A percentile compares a stretch with the other conserved stretches of the same genome.
Conservation (phyloP, 53 echinoderm and acorn worm genomes). For the Holothuria leucospilota region DNA sequence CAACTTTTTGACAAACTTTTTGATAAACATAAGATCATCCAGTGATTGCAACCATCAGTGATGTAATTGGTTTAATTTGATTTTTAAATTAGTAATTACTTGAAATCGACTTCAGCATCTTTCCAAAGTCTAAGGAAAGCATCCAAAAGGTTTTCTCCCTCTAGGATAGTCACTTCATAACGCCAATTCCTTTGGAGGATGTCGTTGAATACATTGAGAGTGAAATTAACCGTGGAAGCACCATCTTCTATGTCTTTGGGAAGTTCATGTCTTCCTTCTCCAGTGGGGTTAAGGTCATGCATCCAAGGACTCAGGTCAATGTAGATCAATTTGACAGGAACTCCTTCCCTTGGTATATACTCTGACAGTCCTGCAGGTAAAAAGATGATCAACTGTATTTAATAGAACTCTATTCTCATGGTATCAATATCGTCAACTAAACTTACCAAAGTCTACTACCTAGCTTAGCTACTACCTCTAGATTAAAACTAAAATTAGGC, state of each 20-base stretch:
- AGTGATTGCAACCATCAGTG: too few relatives aligned
- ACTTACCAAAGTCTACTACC: too few relatives aligned
- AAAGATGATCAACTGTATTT: not conserved
- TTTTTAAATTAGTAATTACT: not conserved
- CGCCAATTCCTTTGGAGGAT: not conserved
- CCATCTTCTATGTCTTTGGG: conserved; percentile 2
- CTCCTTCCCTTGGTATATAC: not conserved
- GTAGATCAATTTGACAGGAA: not conserved
- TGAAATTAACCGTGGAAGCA: conserved; percentile 14
- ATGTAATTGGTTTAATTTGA: too few relatives aligned
- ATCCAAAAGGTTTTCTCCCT: conserved; percentile 8
- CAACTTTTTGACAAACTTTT: too few relatives aligned
- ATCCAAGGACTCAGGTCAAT: not conserved
- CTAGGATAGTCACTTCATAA: conserved; percentile 11
- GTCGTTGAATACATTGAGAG: not conserved
- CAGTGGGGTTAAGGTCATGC: not conserved
- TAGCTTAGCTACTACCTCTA: too few relatives aligned
- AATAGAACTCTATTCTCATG: too few relatives aligned
- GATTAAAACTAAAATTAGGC: too few relatives aligned
- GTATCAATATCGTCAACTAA: too few relatives aligned
- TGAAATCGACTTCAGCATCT: conserved; percentile 2
- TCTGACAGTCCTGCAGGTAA: not conserved
- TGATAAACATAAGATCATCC: too few relatives aligned
- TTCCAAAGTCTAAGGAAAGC: conserved; percentile 19
- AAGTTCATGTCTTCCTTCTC: not conserved